Evolutionary conservation across 92 coral and sea anemone genomes (phyloP), one percentile per base, ranked within the genome.

Genomic region (Muricea muricata): DNA sequence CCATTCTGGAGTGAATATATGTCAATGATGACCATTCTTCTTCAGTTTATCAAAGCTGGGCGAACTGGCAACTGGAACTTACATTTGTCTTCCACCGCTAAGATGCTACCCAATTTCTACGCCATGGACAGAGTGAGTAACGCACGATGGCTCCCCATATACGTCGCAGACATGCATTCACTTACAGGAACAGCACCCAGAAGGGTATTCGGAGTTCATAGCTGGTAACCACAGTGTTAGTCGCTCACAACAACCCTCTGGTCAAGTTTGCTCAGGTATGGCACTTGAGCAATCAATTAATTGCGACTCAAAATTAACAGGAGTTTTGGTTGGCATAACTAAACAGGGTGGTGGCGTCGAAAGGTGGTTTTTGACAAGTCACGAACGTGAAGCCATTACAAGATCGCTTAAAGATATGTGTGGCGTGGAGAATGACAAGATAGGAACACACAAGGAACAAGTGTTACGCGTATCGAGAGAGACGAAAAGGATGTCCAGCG

Each of bases 121-220:
- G 45, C 89, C 24, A 84, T 80, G 89, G 89, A 91, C 56, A 65
- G 94, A 40, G 46, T 74, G 30, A 87, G 84, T 65, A 87, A 91
- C 58, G 84, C 91, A 56, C 84, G 89, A 54, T 91, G 92, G 94
- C 86, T 88, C 63, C 94, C 94, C 42, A 78, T 91, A 33, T 91
- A 91, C 81, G 2, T 88, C 10, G 92, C 92, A 4, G 90, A 91
- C 77, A 88, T 85, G 94, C 86, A 78, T 74, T 31, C 77, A 78
- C 86, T n/a, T 91, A 32, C 83, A 89, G 34, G 65, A 80, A 73
- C 25, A 69, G 58, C 85, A 89, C 35, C 92, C 92, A 9, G 83
- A 60, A 76, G 91, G 89, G 5, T 32, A 83, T 79, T 25, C 82
- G 12, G 87, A 89, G 58, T 89, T 92, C 35, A 21, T 84, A 30